Evolutionary conservation across 2,113 vertebrate genomes (phyloP), one percentile per base, ranked within the genome.

Genomic region (Arvicanthis niloticus): DNA sequence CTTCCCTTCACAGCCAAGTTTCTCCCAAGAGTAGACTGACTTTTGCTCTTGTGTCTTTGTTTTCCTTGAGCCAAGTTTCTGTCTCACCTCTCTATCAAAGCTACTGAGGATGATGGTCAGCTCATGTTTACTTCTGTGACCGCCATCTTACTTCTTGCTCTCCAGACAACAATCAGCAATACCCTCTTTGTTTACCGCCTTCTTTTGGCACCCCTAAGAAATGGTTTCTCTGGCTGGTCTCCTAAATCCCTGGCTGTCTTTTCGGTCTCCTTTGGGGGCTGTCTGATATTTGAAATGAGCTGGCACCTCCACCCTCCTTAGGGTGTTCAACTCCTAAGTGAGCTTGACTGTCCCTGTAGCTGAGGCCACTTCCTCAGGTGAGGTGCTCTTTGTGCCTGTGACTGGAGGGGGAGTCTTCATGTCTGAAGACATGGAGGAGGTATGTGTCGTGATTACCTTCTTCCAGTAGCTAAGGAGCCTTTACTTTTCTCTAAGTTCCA

Each of bases 321-420:
- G 4, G 48, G 60, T 11, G 7, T 9, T 34, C 15, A 34, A 8
- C 15, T 1, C 40, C 56, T 53, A 0, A 0, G 51, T 22, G 13
- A 3, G 56, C n/a, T 24, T 16, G 9, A 15, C 80, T 26, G n/a
- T 3, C n/a, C 58, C 75, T 19, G 11, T 45, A 37, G 48, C 85
- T 29, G 26, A n/a, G 84, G 37, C 58, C 58, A 24, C 15, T 21
- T 72, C 4, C 51, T 78, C 60, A 17, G 4, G 10, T 0, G 53
- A 73, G 77, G 17, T 6, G 8, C 51, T 29, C 60, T 88, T 62
- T 58, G 65, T n/a, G 26, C 34, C 48, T 4, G 45, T 15, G 22
- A 21, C 45, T 56, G 42, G 56, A 60, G 58, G 45, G 22, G 62
- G 67, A 75, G 26, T 19, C 22, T 0, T 16, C 21, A 7, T 37